Percentiles rank a stretch among this genome's conserved stretches.
Conservation (phyloP, 2,113 vertebrate genomes). For the Ancistrus triradiatus region DNA sequence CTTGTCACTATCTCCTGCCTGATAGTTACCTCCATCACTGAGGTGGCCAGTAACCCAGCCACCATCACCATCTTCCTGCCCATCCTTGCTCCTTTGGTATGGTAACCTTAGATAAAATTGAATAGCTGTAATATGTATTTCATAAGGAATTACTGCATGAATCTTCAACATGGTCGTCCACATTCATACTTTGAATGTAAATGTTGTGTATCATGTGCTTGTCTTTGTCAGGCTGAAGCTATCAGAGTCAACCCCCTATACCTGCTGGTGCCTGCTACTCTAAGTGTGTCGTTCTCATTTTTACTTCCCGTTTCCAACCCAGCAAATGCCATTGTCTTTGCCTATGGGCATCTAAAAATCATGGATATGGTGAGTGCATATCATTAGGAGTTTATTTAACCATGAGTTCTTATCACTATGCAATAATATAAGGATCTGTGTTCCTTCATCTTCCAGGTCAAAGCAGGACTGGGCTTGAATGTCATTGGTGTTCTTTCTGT, state of each 20-base stretch:
- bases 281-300: conserved; percentile 89
- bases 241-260: conserved; percentile 84
- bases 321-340: conserved; percentile 86
- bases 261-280: conserved; percentile 82
- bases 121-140: neutral
- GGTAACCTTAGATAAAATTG: conserved; percentile 41
- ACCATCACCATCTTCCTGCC: conserved; percentile 89
- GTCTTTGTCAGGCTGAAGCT: conserved; percentile 76
- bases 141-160: neutral
- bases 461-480: conserved; percentile 87
- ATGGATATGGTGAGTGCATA: conserved; percentile 83
- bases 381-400: neutral
- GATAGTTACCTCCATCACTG: conserved; percentile 85
- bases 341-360: conserved; percentile 80
- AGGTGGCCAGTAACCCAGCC: conserved; percentile 89
- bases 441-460: conserved; percentile 71
- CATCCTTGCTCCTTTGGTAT: conserved; percentile 85
- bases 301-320: conserved; percentile 88
- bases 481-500: conserved; percentile 79
- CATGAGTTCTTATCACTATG: neutral
- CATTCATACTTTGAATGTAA: conserved; percentile 8
- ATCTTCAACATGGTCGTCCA: neutral
- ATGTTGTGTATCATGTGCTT: conserved; percentile 8
- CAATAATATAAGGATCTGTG: neutral
- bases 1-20: conserved; percentile 77